A percentile compares a stretch with the other conserved stretches of the same genome.
Conservation (phyloP, 1,140 invertebrate genomes). For the Formica selysi region DNA sequence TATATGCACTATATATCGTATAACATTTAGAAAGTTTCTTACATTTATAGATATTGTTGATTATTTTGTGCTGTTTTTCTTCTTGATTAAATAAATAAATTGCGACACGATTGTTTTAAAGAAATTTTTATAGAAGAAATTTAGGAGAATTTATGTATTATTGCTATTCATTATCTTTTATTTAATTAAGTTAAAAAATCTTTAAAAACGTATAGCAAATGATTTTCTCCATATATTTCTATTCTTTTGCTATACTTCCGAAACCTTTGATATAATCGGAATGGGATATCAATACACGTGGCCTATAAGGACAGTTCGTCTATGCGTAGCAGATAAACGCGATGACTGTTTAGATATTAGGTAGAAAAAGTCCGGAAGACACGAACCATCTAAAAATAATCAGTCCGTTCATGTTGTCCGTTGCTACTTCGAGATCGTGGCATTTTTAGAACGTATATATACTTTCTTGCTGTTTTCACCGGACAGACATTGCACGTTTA, state of each 20-base stretch:
- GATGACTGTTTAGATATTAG: constrained; percentile 61
- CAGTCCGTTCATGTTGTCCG: constrained; percentile 42
- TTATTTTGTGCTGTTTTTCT: no score
- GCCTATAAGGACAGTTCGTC: constrained; percentile 66
- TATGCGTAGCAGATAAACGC: constrained; percentile 67
- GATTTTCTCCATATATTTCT: not conserved
- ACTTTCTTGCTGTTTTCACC: constrained; percentile 9
- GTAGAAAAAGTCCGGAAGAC: constrained; percentile 61
- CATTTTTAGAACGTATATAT: not conserved
- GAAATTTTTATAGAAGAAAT: not conserved
- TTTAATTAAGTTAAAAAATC: constrained; percentile 8
- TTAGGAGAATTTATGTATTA: not conserved
- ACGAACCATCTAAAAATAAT: constrained; percentile 73
- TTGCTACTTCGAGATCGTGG: constrained; percentile 10
- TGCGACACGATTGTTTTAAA: not conserved
- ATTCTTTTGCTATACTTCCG: not conserved
- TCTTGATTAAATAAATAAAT: not conserved
- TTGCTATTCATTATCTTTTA: not conserved
- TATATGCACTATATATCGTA: no score
- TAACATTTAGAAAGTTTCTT: no score
- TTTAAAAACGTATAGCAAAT: not conserved
- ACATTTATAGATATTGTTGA: no score
- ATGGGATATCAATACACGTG: constrained; percentile 46
- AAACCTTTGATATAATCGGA: not conserved
- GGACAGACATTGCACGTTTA: not conserved